Percentiles rank a stretch among this genome's conserved stretches.
These are phyloP conservation scores for Plagodis pulveraria DNA, from an alignment of 2,888 invertebrate genomes.

Conservation along the genomic window DNA sequence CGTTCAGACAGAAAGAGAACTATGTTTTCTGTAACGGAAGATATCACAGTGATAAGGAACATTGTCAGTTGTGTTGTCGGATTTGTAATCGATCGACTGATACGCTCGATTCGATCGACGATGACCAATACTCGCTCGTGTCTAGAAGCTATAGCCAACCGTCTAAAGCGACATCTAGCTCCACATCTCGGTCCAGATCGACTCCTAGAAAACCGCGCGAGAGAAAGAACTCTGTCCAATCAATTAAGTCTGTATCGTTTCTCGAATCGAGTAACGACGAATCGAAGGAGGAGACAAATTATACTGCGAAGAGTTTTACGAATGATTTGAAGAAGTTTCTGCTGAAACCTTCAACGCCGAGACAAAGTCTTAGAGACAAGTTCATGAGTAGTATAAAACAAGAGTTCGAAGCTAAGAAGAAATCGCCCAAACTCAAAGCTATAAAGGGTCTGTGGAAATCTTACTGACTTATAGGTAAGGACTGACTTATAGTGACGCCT, in stretches of 20 bases:
- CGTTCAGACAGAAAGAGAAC: constrained; percentile 50
- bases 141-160: constrained; percentile 69
- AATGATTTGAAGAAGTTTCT: constrained; percentile 80
- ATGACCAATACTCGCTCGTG: constrained; percentile 68
- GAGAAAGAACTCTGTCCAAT: constrained; percentile 76
- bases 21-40: constrained; percentile 71
- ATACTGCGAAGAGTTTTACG: constrained; percentile 81
- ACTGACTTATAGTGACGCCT: not conserved
- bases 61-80: constrained; percentile 71
- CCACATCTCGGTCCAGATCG: constrained; percentile 51
- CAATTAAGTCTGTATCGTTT: constrained; percentile 80
- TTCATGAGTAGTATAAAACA: constrained; percentile 79
- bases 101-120: constrained; percentile 70
- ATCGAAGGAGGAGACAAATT: constrained; percentile 77
- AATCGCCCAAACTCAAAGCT: constrained; percentile 77
- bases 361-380: constrained; percentile 76
- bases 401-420: constrained; percentile 75
- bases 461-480: constrained; percentile 51
- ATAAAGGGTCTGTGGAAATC: constrained; percentile 83
- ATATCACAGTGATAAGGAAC: constrained; percentile 69
- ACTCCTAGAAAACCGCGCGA: constrained; percentile 52
- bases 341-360: constrained; percentile 72
- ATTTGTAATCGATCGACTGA: constrained; percentile 72
- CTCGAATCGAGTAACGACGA: constrained; percentile 75
- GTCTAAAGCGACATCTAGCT: constrained; percentile 41